These are phyloP conservation scores for Brachynemurus nebulosus DNA, from an alignment of 2,888 invertebrate species.

Conservation along the genomic window DNA sequence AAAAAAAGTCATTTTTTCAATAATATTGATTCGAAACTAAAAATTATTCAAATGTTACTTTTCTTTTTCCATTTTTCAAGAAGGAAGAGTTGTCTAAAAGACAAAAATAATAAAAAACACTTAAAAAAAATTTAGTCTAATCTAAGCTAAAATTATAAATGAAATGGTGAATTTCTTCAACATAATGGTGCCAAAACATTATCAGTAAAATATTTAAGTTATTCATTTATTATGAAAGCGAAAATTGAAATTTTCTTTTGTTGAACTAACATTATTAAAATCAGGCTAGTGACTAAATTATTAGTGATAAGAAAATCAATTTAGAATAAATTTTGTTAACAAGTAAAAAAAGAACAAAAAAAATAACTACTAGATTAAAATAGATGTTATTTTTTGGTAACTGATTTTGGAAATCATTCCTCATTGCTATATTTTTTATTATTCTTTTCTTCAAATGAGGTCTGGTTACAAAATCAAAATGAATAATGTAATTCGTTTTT, in stretches of 20 bases:
- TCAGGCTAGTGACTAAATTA: conserved; percentile 5
- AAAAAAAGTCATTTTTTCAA: too few species aligned
- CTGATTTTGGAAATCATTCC: conserved; percentile 4
- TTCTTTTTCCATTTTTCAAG: too few species aligned
- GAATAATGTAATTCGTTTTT: background rate
- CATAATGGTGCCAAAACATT: conserved; percentile 1
- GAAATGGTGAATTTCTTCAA: background rate
- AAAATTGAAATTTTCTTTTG: background rate
- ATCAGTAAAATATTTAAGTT: too few species aligned
- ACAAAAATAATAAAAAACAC: too few species aligned
- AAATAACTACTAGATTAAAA: background rate
- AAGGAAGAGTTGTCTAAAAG: too few species aligned
- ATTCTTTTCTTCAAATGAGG: background rate
- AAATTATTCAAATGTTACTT: too few species aligned
- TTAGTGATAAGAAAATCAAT: background rate
- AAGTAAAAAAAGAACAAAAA: background rate
- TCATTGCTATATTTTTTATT: background rate
- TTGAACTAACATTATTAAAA: background rate
- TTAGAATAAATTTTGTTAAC: background rate
- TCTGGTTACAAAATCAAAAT: conserved; percentile 4
- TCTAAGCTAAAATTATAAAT: background rate
- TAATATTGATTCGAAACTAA: too few species aligned
- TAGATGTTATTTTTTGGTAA: background rate
- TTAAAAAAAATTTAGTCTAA: too few species aligned
- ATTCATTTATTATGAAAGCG: too few species aligned